phyloP scores from a whole-genome alignment of 2,888 invertebrate species.

The Agonum fuliginosum region DNA sequence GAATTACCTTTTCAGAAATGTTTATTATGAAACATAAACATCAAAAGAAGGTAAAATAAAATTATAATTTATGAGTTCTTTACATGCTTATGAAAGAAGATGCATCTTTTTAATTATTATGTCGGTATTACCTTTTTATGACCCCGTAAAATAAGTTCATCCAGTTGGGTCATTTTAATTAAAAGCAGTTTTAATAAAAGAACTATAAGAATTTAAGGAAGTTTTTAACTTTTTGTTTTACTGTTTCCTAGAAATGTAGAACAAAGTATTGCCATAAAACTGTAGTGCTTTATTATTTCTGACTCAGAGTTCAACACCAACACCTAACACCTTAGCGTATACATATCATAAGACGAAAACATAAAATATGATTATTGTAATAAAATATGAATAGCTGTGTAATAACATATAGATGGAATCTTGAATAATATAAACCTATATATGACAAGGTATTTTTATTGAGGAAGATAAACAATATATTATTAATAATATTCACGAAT shows the following conservation, averaged over 20 bases:
- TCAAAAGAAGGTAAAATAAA: no score
- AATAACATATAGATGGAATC: no score
- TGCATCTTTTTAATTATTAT: constrained; percentile 7
- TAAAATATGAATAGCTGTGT: no score
- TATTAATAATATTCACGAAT: not conserved
- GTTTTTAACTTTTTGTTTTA: not conserved
- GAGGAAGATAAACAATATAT: not conserved
- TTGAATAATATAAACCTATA: no score
- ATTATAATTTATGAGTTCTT: not conserved
- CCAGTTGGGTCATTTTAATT: not conserved
- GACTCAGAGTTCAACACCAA: no score
- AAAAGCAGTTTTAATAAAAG: not conserved
- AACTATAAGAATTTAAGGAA: not conserved
- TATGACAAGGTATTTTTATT: not conserved
- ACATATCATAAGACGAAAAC: not conserved
- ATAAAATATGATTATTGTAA: no score
- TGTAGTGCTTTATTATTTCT: no score
- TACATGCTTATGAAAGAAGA: constrained; percentile 3
- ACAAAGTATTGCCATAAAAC: not conserved
- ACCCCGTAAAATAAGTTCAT: constrained; percentile 2
- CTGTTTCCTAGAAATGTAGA: not conserved
- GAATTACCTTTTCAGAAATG: not conserved
- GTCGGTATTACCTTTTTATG: not conserved
- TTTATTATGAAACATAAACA: constrained; percentile 3
- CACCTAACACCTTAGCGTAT: not conserved